Conservation (phyloP, 2,113 vertebrate species). For the Choloepus hoffmanni region DNA sequence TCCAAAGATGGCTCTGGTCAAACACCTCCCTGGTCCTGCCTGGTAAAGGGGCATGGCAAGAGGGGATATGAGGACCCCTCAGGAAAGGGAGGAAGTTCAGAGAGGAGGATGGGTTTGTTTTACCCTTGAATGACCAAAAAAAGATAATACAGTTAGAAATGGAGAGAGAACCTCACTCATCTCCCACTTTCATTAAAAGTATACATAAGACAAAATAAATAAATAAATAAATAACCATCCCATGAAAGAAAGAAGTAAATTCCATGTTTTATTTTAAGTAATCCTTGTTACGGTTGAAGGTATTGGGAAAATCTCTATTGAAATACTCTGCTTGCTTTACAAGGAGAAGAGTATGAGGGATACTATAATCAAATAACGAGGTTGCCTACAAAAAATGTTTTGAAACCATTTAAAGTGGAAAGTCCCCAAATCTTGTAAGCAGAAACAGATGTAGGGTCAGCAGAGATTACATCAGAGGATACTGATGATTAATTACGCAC, state of each 20-base stretch:
- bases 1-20: too few species aligned
- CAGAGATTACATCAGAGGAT: rapidly evolving
- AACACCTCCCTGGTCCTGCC: too few species aligned
- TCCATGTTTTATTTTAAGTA: neutral
- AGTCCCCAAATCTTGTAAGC: neutral
- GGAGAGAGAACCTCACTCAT: rapidly evolving
- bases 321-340: neutral
- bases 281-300: neutral
- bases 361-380: neutral
- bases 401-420: neutral
- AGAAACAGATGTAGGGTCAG: neutral
- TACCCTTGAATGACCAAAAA: too few species aligned
- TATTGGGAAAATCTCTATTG: neutral
- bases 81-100: too few species aligned
- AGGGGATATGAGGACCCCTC: too few species aligned
- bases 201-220: neutral
- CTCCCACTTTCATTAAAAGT: neutral
- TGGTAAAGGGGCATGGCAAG: too few species aligned
- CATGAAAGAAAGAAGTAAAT: neutral
- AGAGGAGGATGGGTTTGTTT: too few species aligned
- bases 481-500: too few species aligned
- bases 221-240: neutral
- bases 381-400: neutral
- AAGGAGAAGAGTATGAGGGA: neutral
- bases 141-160: neutral